Conservation (phyloP, 2,888 invertebrate species). For the Saturnia japonica region DNA sequence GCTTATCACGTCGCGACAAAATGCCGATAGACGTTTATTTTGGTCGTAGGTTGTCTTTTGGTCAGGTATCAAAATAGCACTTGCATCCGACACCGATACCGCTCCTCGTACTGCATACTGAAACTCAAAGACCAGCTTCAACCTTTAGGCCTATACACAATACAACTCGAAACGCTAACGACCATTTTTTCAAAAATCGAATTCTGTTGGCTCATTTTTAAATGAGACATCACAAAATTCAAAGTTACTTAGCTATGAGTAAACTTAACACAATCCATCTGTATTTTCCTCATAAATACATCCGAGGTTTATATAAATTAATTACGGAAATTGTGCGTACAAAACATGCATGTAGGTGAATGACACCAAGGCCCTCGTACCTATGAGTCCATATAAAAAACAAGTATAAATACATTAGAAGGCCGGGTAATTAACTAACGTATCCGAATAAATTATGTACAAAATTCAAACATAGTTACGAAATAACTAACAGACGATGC, state of each 20-base stretch:
- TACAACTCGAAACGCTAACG: not conserved
- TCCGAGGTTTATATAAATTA: not conserved
- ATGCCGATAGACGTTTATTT: slow-evolving; percentile 34
- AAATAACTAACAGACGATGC: not conserved
- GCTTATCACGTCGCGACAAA: slow-evolving; percentile 45
- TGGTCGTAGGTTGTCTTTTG: slow-evolving; percentile 46
- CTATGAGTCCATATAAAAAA: slow-evolving; percentile 8
- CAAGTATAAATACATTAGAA: slow-evolving; percentile 16
- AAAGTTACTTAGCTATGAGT: not conserved
- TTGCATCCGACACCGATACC: slow-evolving; percentile 23
- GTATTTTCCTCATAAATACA: not conserved
- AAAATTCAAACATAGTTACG: not conserved
- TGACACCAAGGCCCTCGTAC: slow-evolving; percentile 17
- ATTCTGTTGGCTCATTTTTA: not conserved
- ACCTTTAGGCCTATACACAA: slow-evolving; percentile 17
- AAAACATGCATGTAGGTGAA: slow-evolving; percentile 20
- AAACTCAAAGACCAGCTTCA: slow-evolving; percentile 27
- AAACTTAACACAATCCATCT: not conserved
- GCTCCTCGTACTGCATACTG: slow-evolving; percentile 14
- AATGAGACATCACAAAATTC: not conserved
- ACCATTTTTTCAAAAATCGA: not conserved
- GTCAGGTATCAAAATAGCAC: slow-evolving; percentile 50
- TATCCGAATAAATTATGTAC: not conserved
- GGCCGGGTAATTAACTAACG: slow-evolving; percentile 8
- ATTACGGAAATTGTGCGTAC: slow-evolving; percentile 14